Conservation (phyloP, 2,113 vertebrate species). For the Laticauda colubrina region DNA sequence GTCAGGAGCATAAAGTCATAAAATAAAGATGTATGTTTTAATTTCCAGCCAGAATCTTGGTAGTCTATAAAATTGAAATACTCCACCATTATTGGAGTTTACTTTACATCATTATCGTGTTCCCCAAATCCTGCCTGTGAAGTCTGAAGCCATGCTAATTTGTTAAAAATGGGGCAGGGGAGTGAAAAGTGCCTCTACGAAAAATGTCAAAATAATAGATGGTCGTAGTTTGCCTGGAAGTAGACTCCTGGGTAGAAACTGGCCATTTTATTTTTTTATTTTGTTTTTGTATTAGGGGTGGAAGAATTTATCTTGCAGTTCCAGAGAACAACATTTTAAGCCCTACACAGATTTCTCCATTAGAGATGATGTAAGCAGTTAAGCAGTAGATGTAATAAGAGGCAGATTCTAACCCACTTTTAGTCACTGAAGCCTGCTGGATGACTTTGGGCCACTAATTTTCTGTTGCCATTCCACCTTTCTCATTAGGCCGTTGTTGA, state of each 20-base stretch:
- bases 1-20: constrained; percentile 4
- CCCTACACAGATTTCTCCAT: background rate
- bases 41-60: constrained; percentile 57
- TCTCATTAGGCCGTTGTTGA: background rate
- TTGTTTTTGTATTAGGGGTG: background rate
- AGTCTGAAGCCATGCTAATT: background rate
- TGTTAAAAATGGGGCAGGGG: constrained; percentile 1
- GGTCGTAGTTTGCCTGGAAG: background rate
- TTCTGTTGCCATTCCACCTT: background rate
- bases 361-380: background rate
- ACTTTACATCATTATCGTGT: constrained; percentile 36
- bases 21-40: constrained; percentile 45
- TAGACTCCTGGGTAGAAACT: background rate
- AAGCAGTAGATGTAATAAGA: background rate
- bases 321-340: constrained; percentile 28
- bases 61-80: constrained; percentile 52
- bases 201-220: background rate
- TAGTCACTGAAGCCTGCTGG: background rate
- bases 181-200: background rate
- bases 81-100: constrained; percentile 47
- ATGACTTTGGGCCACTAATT: background rate
- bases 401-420: background rate
- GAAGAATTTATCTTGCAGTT: constrained; percentile 37
- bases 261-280: background rate
- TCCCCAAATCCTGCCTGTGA: background rate